These are phyloP conservation scores for Falcaria lacertinaria DNA, from an alignment of 2,888 invertebrate genomes.

Conservation along the genomic window DNA sequence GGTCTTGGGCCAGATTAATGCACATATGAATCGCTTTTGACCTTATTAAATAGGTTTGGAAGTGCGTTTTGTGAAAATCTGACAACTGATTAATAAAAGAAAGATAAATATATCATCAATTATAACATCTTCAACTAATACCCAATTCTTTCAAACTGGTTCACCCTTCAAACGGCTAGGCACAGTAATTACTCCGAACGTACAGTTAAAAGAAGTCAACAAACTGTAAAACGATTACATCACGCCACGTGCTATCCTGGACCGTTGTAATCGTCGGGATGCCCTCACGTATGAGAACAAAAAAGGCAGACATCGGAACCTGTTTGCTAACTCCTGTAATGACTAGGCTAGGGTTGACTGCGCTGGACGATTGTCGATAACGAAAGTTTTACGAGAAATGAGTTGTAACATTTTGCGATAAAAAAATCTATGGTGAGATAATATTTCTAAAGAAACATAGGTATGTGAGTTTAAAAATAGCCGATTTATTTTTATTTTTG, in stretches of 20 bases:
- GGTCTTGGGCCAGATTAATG: no score
- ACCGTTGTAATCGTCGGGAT: constrained; percentile 58
- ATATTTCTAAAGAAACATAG: no score
- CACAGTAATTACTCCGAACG: neutral
- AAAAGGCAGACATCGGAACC: constrained; percentile 64
- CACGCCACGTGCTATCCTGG: constrained; percentile 52
- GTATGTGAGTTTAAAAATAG: no score
- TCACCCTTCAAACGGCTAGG: neutral
- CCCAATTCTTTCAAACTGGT: neutral
- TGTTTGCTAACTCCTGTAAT: constrained; percentile 69
- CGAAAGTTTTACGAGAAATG: constrained; percentile 3
- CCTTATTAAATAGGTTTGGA: no score
- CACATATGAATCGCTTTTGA: no score
- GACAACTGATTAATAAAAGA: no score
- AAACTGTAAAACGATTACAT: constrained; percentile 44
- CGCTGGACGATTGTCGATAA: constrained; percentile 25
- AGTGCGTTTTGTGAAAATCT: no score
- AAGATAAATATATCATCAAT: no score
- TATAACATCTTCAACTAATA: no score
- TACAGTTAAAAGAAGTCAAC: constrained; percentile 20
- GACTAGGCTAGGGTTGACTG: constrained; percentile 48
- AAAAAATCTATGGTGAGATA: no score
- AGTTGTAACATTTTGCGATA: neutral
- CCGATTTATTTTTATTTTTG: no score
- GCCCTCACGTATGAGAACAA: constrained; percentile 55